phyloP scores from a whole-genome alignment of 2,888 invertebrate genomes.

The Cistogaster globosa region DNA sequence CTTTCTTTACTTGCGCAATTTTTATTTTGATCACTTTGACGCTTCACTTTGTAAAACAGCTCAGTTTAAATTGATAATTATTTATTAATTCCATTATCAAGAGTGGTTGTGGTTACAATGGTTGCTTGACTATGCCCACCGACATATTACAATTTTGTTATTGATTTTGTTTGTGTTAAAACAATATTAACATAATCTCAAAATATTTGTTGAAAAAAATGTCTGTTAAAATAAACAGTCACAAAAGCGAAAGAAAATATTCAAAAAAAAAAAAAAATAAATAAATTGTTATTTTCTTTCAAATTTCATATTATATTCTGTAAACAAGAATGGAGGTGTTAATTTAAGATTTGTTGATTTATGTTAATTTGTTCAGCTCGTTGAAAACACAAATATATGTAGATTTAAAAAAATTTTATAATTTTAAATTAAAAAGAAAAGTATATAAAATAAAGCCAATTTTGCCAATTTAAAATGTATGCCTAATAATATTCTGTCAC shows the following conservation, averaged over 20 bases:
- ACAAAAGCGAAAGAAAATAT: background rate
- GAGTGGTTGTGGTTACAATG: no score
- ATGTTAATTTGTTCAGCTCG: slow-evolving; percentile 27
- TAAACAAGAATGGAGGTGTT: slow-evolving; percentile 9
- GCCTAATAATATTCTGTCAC: no score
- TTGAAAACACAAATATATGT: background rate
- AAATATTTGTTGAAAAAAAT: slow-evolving; percentile 46
- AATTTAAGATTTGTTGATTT: slow-evolving; percentile 53
- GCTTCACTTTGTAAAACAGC: no score
- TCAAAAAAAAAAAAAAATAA: no score
- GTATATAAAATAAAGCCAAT: background rate
- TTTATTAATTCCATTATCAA: no score
- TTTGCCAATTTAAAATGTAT: background rate
- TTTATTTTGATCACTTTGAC: no score
- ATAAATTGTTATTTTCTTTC: background rate
- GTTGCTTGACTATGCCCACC: no score
- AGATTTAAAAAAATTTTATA: background rate
- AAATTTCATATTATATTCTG: background rate
- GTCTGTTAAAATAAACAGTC: slow-evolving; percentile 11
- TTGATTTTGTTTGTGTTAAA: slow-evolving; percentile 20
- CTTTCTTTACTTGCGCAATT: no score
- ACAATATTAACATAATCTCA: slow-evolving; percentile 45
- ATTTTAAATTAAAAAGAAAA: background rate
- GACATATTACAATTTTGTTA: no score
- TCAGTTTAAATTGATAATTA: no score